Conservation (phyloP, 2,797 vertebrate genomes). For the Callimico goeldii region DNA sequence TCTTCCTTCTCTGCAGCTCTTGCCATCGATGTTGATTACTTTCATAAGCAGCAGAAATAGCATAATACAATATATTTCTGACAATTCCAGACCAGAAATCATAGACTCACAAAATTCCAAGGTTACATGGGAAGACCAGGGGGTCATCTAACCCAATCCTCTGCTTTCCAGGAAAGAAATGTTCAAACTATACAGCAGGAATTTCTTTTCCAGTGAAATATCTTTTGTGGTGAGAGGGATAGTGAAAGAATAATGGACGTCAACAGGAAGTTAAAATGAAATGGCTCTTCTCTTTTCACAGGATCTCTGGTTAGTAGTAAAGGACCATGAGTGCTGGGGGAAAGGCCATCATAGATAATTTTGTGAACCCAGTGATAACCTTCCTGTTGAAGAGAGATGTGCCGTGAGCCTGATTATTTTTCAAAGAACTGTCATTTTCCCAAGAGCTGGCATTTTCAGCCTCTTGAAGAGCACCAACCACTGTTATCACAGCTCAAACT, state of each 20-base stretch:
- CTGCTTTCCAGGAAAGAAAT: neutral
- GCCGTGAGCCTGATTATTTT: slow-evolving; percentile 10
- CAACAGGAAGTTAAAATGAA: slow-evolving; percentile 35
- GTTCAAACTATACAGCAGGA: neutral
- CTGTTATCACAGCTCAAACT: slow-evolving; percentile 54
- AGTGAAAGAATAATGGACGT: neutral
- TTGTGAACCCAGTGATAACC: neutral
- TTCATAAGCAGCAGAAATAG: neutral
- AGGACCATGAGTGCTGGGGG: neutral
- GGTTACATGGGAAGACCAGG: neutral
- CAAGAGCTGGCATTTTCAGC: slow-evolving; percentile 49
- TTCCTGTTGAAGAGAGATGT: neutral
- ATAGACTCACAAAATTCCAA: neutral
- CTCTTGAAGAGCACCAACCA: slow-evolving; percentile 43
- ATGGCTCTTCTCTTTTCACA: neutral
- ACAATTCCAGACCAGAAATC: neutral
- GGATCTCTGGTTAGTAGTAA: neutral
- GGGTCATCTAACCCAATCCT: neutral
- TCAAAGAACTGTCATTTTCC: slow-evolving; percentile 33
- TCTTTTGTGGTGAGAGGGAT: neutral
- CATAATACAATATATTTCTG: neutral
- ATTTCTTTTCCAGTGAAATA: slow-evolving; percentile 42
- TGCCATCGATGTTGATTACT: neutral
- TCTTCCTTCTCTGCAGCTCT: neutral
- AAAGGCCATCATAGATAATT: neutral